Evolutionary conservation across 2,113 vertebrate genomes (phyloP).

Genomic region (Pan troglodytes): DNA sequence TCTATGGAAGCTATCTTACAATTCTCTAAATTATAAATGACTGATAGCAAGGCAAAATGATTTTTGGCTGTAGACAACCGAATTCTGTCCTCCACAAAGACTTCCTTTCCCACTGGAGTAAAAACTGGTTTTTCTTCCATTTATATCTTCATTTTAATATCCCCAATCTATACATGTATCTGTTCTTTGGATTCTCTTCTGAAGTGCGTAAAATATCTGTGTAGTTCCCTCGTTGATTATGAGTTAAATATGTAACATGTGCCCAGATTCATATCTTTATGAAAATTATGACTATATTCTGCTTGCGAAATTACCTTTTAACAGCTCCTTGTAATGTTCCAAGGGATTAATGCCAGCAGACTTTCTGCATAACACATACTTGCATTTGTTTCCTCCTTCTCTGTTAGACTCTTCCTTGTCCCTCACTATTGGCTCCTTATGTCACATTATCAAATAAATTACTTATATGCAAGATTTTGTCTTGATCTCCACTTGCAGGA

Average conservation of each 20-base stretch:
- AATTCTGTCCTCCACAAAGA: neutral
- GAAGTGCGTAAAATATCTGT: neutral
- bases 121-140: neutral
- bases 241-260: neutral
- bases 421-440: neutral
- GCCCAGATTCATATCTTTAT: neutral
- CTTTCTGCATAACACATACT: neutral
- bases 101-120: neutral
- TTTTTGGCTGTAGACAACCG: neutral
- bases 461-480: neutral
- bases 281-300: neutral
- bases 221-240: neutral
- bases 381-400: neutral
- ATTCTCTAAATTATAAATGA: neutral
- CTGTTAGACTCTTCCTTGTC: too few relatives aligned
- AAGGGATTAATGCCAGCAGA: neutral
- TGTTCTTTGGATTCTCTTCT: neutral
- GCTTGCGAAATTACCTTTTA: neutral
- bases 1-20: neutral
- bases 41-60: neutral
- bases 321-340: neutral
- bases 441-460: neutral
- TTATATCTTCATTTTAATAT: neutral
- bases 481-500: neutral
- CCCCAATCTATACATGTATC: neutral